phyloP scores from a whole-genome alignment of 2,113 vertebrate species.

The Eurystomus gularis region DNA sequence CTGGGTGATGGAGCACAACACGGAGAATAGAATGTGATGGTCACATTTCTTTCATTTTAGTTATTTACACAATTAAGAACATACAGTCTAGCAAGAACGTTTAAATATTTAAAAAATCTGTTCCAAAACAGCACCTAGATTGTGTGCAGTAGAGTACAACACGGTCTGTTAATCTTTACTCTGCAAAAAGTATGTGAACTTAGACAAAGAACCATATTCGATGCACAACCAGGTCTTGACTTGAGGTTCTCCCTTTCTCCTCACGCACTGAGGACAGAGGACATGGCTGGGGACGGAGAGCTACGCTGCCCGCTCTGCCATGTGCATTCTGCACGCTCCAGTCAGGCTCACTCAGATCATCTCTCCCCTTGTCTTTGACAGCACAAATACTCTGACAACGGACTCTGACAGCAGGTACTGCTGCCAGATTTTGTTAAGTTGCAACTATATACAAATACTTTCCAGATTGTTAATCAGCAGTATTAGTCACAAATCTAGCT shows the following conservation, averaged over 20 bases:
- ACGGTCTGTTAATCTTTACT: not conserved
- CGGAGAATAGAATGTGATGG: not conserved
- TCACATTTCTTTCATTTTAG: not conserved
- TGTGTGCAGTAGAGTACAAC: not conserved
- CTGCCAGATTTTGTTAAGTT: not conserved
- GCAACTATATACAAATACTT: not conserved
- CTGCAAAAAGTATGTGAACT: not conserved
- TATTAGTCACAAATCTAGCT: not conserved
- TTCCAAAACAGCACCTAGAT: not conserved
- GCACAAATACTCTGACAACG: not conserved
- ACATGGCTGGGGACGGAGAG: accelerated
- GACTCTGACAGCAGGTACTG: not conserved
- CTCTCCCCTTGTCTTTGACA: not conserved
- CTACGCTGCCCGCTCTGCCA: not conserved
- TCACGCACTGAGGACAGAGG: accelerated
- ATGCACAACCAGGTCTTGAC: not conserved
- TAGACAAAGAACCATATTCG: not conserved
- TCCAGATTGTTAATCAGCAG: not conserved
- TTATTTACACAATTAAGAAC: not conserved
- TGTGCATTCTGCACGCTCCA: accelerated
- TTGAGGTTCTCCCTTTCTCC: not conserved
- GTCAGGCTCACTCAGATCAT: not conserved
- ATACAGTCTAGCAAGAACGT: not conserved
- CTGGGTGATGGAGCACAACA: not conserved
- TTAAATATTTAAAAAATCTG: not conserved